phyloP scores from a whole-genome alignment of 2,888 invertebrate species.

The Allophyes oxyacanthae region DNA sequence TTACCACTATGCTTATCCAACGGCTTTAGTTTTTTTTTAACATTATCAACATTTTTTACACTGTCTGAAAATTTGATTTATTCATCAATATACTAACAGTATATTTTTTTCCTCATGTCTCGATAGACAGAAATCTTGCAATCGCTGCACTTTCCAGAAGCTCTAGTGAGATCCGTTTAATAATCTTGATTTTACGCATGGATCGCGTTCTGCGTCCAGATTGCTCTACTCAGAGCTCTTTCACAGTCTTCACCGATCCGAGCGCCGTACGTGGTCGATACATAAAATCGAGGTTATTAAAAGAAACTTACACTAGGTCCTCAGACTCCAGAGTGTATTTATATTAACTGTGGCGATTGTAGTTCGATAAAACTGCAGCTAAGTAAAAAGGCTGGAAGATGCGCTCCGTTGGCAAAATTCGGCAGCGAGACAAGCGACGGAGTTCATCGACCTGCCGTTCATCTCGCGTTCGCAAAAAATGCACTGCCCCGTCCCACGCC shows the following conservation, averaged over 20 bases:
- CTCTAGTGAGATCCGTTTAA: too few species aligned
- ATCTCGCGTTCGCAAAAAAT: conserved; percentile 87
- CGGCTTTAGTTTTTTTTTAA: conserved; percentile 29
- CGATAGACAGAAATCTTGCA: not conserved
- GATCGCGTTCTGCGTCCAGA: too few species aligned
- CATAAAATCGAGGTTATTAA: too few species aligned
- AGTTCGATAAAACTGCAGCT: conserved; percentile 47
- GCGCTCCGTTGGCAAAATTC: conserved; percentile 83
- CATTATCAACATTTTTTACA: conserved; percentile 3
- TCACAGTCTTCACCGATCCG: too few species aligned
- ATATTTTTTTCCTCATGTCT: too few species aligned
- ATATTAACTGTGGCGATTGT: conserved; percentile 7
- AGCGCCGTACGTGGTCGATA: too few species aligned
- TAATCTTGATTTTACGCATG: too few species aligned
- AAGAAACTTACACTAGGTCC: too few species aligned
- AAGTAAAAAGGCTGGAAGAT: conserved; percentile 67
- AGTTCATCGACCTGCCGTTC: conserved; percentile 84
- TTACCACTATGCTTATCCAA: conserved; percentile 55
- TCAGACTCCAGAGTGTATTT: not conserved
- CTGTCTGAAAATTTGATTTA: not conserved
- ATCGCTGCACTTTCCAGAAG: too few species aligned
- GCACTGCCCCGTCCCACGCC: conserved; percentile 87
- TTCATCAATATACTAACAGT: not conserved
- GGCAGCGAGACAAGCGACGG: conserved; percentile 78
- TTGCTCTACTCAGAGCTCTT: too few species aligned